phyloP scores from a whole-genome alignment of 1,140 invertebrate genomes.

The Drosophila quadrilineata region DNA sequence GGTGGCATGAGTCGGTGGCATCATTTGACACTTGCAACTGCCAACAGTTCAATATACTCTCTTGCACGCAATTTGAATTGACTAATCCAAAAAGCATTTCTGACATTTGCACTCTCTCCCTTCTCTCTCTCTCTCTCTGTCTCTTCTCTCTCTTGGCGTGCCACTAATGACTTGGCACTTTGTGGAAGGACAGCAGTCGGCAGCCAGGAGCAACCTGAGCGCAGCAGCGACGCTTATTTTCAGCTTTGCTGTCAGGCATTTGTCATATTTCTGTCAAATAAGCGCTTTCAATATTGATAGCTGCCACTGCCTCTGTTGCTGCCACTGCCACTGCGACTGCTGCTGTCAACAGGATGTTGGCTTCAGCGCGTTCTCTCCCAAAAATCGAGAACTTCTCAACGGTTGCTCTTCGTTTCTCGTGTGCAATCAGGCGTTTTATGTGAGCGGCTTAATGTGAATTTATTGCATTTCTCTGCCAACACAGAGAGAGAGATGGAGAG shows the following conservation, averaged over 20 bases:
- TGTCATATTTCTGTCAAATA: constrained; percentile 80
- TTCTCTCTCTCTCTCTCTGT: too few species aligned
- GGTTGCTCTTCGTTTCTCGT: too few species aligned
- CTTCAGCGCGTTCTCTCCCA: constrained; percentile 66
- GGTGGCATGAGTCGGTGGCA: constrained; percentile 29
- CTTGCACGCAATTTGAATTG: constrained; percentile 61
- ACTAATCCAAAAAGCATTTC: constrained; percentile 79
- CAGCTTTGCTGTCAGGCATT: constrained; percentile 75
- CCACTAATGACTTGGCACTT: constrained; percentile 78
- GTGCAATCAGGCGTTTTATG: constrained; percentile 79
- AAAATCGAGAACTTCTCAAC: constrained; percentile 23
- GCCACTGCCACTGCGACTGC: neutral
- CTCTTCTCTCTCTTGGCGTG: too few species aligned
- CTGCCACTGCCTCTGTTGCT: constrained; percentile 33
- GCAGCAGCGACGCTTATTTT: constrained; percentile 43
- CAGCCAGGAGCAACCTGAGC: constrained; percentile 43
- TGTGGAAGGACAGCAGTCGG: constrained; percentile 37
- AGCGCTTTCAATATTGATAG: constrained; percentile 80
- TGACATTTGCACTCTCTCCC: constrained; percentile 73
- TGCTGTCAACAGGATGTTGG: constrained; percentile 73
- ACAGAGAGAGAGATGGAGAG: neutral
- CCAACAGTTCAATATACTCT: constrained; percentile 51
- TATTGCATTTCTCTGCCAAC: constrained; percentile 62
- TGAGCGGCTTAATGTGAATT: constrained; percentile 77
- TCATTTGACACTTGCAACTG: constrained; percentile 62